Conservation (phyloP, 2,797 vertebrate genomes). For the Euthynnus affinis region DNA sequence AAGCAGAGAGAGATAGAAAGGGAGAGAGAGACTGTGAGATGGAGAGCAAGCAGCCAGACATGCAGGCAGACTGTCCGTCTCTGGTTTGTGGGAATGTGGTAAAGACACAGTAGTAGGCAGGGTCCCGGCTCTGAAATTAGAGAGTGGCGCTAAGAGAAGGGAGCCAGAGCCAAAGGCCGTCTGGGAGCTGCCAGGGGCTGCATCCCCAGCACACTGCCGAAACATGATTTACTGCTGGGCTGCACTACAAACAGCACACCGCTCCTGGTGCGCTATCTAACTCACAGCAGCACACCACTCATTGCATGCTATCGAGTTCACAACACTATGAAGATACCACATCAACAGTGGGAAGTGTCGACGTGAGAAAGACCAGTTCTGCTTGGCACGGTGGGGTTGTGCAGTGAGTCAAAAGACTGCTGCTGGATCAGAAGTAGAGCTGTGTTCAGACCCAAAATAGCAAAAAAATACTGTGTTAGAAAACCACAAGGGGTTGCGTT, state of each 20-base stretch:
- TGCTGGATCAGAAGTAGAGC: neutral
- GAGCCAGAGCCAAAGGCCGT: conserved; percentile 80
- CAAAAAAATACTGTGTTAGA: neutral
- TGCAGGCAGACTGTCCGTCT: conserved; percentile 84
- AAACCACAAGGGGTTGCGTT: neutral
- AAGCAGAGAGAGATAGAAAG: conserved; percentile 53
- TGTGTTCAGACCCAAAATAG: neutral
- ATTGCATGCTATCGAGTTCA: conserved; percentile 63
- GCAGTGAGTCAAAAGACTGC: conserved; percentile 25
- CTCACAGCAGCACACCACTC: conserved; percentile 50
- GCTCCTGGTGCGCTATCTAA: conserved; percentile 59
- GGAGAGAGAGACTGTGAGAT: conserved; percentile 50
- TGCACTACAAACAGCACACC: conserved; percentile 64
- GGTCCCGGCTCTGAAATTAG: conserved; percentile 83
- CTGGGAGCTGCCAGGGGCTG: conserved; percentile 82
- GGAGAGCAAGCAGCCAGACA: conserved; percentile 77
- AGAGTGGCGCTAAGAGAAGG: conserved; percentile 82
- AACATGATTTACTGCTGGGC: conserved; percentile 76
- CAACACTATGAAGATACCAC: conserved; percentile 64
- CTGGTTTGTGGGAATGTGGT: conserved; percentile 84
- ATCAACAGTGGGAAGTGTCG: conserved; percentile 68
- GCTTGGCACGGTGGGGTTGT: conserved; percentile 16
- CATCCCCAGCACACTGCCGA: conserved; percentile 75
- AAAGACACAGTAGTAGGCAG: conserved; percentile 82
- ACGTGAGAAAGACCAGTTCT: conserved; percentile 67